Percentiles rank a stretch among this genome's conserved stretches.
phyloP scores from a whole-genome alignment of 1,140 invertebrate genomes.

The Halesus radiatus region DNA sequence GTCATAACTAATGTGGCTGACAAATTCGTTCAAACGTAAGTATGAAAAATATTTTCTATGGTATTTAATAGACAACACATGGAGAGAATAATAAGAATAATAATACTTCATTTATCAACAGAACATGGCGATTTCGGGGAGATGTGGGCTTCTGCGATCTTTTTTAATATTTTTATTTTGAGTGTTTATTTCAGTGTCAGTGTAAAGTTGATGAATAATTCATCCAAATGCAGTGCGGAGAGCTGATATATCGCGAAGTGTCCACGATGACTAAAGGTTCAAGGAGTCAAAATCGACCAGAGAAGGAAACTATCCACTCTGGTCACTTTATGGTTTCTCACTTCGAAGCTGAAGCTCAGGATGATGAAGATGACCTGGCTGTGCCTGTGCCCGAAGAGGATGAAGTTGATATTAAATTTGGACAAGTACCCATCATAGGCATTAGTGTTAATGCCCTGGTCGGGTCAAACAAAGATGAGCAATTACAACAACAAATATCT shows the following conservation, averaged over 20 bases:
- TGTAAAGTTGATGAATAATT: slow-evolving; percentile 42
- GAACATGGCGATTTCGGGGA: slow-evolving; percentile 39
- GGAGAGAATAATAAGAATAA: slow-evolving; percentile 38
- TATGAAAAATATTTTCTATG: slow-evolving; percentile 23
- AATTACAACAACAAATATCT: slow-evolving; percentile 59
- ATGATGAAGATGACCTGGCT: slow-evolving; percentile 87
- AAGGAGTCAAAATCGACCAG: slow-evolving; percentile 57
- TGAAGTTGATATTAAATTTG: slow-evolving; percentile 63
- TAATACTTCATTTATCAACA: slow-evolving; percentile 42
- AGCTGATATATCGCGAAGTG: slow-evolving; percentile 46
- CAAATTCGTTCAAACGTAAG: no score
- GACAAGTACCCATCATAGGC: slow-evolving; percentile 33
- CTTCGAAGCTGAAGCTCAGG: slow-evolving; percentile 93
- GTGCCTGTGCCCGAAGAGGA: slow-evolving; percentile 81
- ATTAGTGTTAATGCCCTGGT: slow-evolving; percentile 24
- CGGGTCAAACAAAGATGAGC: slow-evolving; percentile 39
- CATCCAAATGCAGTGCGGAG: slow-evolving; percentile 45
- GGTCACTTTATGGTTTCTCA: slow-evolving; percentile 98
- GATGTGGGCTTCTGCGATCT: slow-evolving; percentile 27
- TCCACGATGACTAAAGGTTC: slow-evolving; percentile 48
- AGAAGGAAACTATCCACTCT: slow-evolving; percentile 90
- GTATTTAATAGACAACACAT: slow-evolving; percentile 20
- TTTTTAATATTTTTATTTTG: slow-evolving; percentile 39
- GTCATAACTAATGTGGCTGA: no score
- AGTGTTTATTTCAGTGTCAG: slow-evolving; percentile 42